Conservation (phyloP, 2,797 vertebrate species). For the Oryzias dopingdopingensis region DNA sequence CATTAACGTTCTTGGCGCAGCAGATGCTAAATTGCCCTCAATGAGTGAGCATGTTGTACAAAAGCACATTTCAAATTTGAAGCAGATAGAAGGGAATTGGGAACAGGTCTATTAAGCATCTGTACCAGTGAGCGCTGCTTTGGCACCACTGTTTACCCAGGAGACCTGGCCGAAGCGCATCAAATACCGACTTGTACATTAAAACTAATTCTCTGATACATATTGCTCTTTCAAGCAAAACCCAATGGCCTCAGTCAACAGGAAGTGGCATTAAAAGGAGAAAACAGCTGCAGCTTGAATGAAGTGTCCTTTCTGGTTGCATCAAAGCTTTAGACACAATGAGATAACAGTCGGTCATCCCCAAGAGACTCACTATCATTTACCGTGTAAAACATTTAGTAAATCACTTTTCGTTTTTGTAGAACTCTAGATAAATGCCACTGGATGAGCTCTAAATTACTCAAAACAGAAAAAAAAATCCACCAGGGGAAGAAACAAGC, state of each 20-base stretch:
- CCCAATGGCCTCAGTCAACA: slow-evolving; percentile 22
- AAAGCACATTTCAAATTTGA: slow-evolving; percentile 61
- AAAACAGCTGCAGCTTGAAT: slow-evolving; percentile 15
- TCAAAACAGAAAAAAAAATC: slow-evolving; percentile 22
- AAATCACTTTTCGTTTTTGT: slow-evolving; percentile 38
- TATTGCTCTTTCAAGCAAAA: slow-evolving; percentile 19
- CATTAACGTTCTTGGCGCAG: slow-evolving; percentile 64
- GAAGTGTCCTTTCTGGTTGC: slow-evolving; percentile 16
- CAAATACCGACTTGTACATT: slow-evolving; percentile 52
- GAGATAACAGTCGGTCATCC: slow-evolving; percentile 22
- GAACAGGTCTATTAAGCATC: slow-evolving; percentile 65
- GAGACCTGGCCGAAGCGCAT: slow-evolving; percentile 49
- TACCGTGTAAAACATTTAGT: slow-evolving; percentile 34
- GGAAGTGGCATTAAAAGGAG: slow-evolving; percentile 17
- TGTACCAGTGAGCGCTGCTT: slow-evolving; percentile 55
- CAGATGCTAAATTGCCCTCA: slow-evolving; percentile 64
- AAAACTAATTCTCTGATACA: slow-evolving; percentile 45
- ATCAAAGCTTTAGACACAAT: slow-evolving; percentile 9
- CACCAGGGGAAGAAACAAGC: slow-evolving; percentile 37
- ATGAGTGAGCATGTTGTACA: slow-evolving; percentile 48
- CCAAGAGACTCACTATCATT: slow-evolving; percentile 14
- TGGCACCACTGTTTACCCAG: slow-evolving; percentile 63
- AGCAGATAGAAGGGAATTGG: slow-evolving; percentile 62
- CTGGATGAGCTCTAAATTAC: slow-evolving; percentile 42
- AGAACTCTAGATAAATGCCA: slow-evolving; percentile 43